Conservation (phyloP, 2,113 vertebrate genomes). For the Hypanus sabinus region DNA sequence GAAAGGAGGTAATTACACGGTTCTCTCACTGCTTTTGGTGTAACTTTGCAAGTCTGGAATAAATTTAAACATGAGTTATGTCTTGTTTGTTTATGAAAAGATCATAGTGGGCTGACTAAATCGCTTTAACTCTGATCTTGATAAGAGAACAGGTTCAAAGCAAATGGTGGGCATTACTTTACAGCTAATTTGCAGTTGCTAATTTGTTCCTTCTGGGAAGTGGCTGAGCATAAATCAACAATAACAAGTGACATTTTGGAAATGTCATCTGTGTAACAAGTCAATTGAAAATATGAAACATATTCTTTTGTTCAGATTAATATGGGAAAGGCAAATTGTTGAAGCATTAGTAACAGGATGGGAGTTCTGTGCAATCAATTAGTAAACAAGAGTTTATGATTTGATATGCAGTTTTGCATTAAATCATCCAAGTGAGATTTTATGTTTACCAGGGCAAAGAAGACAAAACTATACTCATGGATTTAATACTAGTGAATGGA, state of each 20-base stretch:
- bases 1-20: not conserved
- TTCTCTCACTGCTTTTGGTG: not conserved
- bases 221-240: not conserved
- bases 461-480: not conserved
- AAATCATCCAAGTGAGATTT: not conserved
- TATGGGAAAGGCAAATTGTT: not conserved
- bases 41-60: no score
- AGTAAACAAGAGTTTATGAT: not conserved
- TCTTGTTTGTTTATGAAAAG: not conserved
- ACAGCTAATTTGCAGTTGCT: not conserved
- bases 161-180: not conserved
- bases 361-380: not conserved
- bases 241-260: slow-evolving; percentile 26
- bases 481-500: not conserved
- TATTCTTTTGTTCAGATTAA: not conserved
- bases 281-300: not conserved
- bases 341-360: not conserved
- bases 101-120: not conserved
- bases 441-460: not conserved
- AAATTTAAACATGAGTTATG: not conserved
- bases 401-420: not conserved
- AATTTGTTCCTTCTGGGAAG: not conserved
- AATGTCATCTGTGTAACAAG: not conserved
- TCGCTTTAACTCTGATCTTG: not conserved
- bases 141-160: not conserved